Conservation (phyloP, 2,888 invertebrate genomes). For the Leucophenga montana region DNA sequence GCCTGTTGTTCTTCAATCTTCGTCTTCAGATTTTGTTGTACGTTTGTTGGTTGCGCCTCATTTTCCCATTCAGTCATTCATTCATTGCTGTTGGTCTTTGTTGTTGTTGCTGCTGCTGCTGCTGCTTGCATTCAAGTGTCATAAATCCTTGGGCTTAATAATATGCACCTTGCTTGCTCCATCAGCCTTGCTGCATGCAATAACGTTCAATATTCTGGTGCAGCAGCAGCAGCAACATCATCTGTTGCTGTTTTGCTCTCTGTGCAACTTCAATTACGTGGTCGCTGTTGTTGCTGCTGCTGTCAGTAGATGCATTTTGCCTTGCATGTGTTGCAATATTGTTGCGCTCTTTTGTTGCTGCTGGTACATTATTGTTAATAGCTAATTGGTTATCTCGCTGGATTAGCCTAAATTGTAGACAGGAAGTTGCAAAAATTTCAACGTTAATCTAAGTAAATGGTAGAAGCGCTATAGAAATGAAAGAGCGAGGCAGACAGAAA, state of each 20-base stretch:
- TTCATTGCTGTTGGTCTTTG: conserved; percentile 29
- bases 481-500: too few relatives aligned
- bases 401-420: conserved; percentile 27
- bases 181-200: conserved; percentile 13
- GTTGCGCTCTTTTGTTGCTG: conserved; percentile 29
- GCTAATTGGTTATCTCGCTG: conserved; percentile 23
- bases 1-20: background rate
- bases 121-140: conserved; percentile 60
- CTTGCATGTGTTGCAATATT: conserved; percentile 26
- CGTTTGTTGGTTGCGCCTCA: conserved; percentile 59
- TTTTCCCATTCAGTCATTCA: conserved; percentile 64
- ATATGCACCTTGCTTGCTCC: conserved; percentile 66
- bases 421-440: conserved; percentile 15
- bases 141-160: conserved; percentile 70
- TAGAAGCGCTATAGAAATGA: too few relatives aligned
- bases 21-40: conserved; percentile 17
- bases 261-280: conserved; percentile 19
- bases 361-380: conserved; percentile 27
- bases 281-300: conserved; percentile 35
- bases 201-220: conserved; percentile 20
- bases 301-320: conserved; percentile 30
- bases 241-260: conserved; percentile 11
- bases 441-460: too few relatives aligned
- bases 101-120: conserved; percentile 40
- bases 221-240: conserved; percentile 22